phyloP scores from a whole-genome alignment of 2,797 vertebrate species.

The Urophycis tenuis region DNA sequence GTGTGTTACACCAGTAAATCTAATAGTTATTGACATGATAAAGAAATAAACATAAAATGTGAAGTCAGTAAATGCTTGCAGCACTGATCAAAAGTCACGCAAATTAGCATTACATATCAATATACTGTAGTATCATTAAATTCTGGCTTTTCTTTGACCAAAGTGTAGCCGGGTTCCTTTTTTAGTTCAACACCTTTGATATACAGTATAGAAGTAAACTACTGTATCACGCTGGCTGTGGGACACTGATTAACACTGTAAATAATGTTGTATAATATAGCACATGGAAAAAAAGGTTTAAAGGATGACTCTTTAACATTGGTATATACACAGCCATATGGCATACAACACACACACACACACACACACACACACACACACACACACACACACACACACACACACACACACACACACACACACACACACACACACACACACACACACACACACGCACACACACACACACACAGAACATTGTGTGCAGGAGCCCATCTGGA shows the following conservation, averaged over 20 bases:
- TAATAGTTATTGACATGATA: too few species aligned
- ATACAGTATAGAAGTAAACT: not conserved
- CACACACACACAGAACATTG: too few species aligned
- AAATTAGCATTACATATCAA: too few species aligned
- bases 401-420: not conserved
- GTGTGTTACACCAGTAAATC: too few species aligned
- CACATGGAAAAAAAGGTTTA: not conserved
- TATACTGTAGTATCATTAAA: too few species aligned
- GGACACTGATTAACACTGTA: not conserved
- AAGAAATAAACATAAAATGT: not conserved
- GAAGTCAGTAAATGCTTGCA: not conserved
- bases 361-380: slow-evolving; percentile 14
- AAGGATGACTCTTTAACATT: not conserved
- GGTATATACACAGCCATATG: not conserved
- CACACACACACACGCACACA: too few species aligned
- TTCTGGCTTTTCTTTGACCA: not conserved
- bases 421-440: slow-evolving; percentile 13
- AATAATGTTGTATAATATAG: not conserved
- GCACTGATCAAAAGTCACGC: not conserved
- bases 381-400: slow-evolving; percentile 5
- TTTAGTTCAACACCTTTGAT: not conserved
- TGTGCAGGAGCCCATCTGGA: slow-evolving; percentile 12
- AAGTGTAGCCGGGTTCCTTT: not conserved
- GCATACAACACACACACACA: not conserved
- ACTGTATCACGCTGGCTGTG: not conserved